A percentile compares a stretch with the other conserved stretches of the same genome.
Evolutionary conservation across 2,888 invertebrate species (phyloP).

Genomic region (Therioaphis trifolii): DNA sequence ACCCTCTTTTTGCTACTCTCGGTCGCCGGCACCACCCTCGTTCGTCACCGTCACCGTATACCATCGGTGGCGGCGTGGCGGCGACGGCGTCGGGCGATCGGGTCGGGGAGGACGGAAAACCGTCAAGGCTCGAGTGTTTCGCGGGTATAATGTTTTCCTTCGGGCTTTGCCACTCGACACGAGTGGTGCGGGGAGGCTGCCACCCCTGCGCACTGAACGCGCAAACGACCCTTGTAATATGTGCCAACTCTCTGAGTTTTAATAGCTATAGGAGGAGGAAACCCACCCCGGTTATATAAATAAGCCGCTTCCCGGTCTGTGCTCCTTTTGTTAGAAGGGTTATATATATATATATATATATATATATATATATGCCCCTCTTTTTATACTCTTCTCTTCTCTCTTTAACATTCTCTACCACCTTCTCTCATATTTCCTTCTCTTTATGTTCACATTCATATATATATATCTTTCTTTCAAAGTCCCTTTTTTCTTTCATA

Average conservation of each 20-base stretch:
- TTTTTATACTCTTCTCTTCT: neutral
- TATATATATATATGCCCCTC: too few relatives aligned
- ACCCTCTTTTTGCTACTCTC: constrained; percentile 43
- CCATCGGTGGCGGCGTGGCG: neutral
- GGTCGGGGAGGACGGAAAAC: constrained; percentile 40
- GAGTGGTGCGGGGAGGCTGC: constrained; percentile 36
- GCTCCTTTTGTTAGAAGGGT: constrained; percentile 23
- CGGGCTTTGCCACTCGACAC: constrained; percentile 60
- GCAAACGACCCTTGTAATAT: constrained; percentile 63
- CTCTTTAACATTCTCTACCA: neutral
- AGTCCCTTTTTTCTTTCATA: constrained; percentile 16
- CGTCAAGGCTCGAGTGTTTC: constrained; percentile 61
- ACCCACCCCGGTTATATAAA: constrained; percentile 51
- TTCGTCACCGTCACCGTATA: too few relatives aligned
- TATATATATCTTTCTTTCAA: too few relatives aligned
- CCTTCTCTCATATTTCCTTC: neutral
- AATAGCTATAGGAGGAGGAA: constrained; percentile 44
- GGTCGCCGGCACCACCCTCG: neutral
- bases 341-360: constrained; percentile 39
- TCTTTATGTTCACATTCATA: neutral
- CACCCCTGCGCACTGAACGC: constrained; percentile 6
- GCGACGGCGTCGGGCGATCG: neutral
- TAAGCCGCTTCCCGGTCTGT: constrained; percentile 51
- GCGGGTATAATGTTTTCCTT: constrained; percentile 61
- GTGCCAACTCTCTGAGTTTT: constrained; percentile 61